Evolutionary conservation across 2,888 invertebrate genomes (phyloP).

Genomic region (Torymus texanus): DNA sequence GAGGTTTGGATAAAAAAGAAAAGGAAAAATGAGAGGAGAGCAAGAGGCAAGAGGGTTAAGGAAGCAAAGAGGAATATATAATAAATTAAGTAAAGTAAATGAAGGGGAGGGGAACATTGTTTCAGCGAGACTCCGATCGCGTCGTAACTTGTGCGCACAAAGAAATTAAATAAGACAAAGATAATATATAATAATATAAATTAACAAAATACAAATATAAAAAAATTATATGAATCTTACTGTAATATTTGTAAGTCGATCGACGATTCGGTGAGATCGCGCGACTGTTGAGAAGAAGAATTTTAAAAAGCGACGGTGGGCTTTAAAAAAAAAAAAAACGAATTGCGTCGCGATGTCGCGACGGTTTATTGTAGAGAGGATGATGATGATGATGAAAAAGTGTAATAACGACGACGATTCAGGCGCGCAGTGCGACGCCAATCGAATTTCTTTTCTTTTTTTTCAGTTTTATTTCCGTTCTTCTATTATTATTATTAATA

Average conservation of each 20-base stretch:
- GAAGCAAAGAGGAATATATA: neutral
- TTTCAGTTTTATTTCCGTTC: too few species aligned
- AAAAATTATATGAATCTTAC: constrained; percentile 7
- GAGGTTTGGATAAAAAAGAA: neutral
- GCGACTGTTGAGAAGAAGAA: constrained; percentile 32
- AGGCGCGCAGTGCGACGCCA: constrained; percentile 50
- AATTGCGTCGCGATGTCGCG: constrained; percentile 19
- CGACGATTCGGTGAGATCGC: constrained; percentile 29
- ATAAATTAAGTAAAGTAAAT: constrained; percentile 17
- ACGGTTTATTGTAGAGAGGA: neutral
- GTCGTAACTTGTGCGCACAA: constrained; percentile 59
- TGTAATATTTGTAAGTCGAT: constrained; percentile 48
- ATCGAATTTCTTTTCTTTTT: neutral
- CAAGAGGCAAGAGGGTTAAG: too few species aligned
- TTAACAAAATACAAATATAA: neutral
- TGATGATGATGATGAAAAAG: too few species aligned
- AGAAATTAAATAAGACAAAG: constrained; percentile 33
- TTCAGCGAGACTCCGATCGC: constrained; percentile 47
- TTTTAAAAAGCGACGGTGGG: constrained; percentile 17
- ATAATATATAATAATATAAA: constrained; percentile 20
- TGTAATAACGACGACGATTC: neutral
- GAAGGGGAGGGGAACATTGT: constrained; percentile 16
- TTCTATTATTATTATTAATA: neutral
- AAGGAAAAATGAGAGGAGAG: neutral
- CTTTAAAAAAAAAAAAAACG: constrained; percentile 34